Evolutionary conservation across 1,140 invertebrate species (phyloP).

Genomic region (Lordiphosa mommai): DNA sequence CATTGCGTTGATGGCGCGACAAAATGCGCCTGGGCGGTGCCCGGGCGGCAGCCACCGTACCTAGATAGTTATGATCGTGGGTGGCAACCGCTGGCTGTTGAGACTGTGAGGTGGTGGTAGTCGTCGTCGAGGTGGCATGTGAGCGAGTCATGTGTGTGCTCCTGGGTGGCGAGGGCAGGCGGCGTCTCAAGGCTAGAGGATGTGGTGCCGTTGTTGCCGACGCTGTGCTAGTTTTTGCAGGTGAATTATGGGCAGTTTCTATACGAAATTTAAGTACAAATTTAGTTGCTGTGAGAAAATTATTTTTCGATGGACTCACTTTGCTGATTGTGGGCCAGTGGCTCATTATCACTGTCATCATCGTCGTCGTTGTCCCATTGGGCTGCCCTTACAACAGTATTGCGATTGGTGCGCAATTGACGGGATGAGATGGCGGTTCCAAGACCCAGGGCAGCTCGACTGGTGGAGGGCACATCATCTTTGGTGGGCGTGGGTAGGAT

Average conservation of each 20-base stretch:
- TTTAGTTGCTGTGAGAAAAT: background rate
- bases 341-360: constrained; percentile 73
- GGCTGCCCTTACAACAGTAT: constrained; percentile 51
- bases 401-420: constrained; percentile 72
- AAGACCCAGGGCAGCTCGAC: constrained; percentile 42
- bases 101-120: constrained; percentile 22
- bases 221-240: constrained; percentile 31
- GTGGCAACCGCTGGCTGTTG: constrained; percentile 31
- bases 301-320: constrained; percentile 38
- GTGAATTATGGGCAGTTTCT: constrained; percentile 39
- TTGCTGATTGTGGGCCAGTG: constrained; percentile 70
- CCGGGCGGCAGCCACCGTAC: constrained; percentile 38
- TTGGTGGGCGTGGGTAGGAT: constrained; percentile 78
- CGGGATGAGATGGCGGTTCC: constrained; percentile 22
- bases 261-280: background rate
- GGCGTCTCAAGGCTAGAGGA: constrained; percentile 50
- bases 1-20: constrained; percentile 77
- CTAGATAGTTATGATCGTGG: constrained; percentile 76
- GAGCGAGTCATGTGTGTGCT: constrained; percentile 72
- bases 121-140: constrained; percentile 70
- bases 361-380: constrained; percentile 51
- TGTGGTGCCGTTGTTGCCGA: constrained; percentile 37
- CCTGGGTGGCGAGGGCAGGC: constrained; percentile 30
- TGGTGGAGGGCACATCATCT: constrained; percentile 67
- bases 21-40: constrained; percentile 58